Percentiles rank a stretch among this genome's conserved stretches.
Evolutionary conservation across 1,140 invertebrate genomes (phyloP).

Genomic region (Protaetia brevitarsis): DNA sequence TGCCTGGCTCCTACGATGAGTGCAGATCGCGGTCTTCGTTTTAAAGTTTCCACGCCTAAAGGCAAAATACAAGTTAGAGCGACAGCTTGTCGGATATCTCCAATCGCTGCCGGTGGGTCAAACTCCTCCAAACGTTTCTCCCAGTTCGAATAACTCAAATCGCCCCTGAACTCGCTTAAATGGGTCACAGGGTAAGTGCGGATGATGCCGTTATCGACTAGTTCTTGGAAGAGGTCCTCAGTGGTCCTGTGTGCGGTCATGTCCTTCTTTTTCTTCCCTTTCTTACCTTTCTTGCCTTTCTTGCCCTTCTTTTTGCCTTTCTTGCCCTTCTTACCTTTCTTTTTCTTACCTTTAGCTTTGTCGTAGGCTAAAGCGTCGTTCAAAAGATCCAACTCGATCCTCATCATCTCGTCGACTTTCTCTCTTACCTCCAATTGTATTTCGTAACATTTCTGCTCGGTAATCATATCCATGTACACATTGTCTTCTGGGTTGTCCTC

Average conservation of each 20-base stretch:
- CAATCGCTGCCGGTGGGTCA: slow-evolving; percentile 55
- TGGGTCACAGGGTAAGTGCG: slow-evolving; percentile 59
- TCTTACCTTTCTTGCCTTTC: slow-evolving; percentile 67
- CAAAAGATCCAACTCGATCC: slow-evolving; percentile 54
- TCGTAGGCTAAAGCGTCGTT: slow-evolving; percentile 53
- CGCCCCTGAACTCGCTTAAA: slow-evolving; percentile 67
- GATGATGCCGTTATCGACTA: slow-evolving; percentile 73
- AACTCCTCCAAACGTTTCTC: slow-evolving; percentile 36
- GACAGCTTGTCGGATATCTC: slow-evolving; percentile 71
- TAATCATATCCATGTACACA: slow-evolving; percentile 53
- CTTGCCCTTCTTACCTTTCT: slow-evolving; percentile 59
- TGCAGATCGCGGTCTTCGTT: slow-evolving; percentile 67
- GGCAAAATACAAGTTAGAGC: slow-evolving; percentile 75
- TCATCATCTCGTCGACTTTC: slow-evolving; percentile 58
- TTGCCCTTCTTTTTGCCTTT: slow-evolving; percentile 53
- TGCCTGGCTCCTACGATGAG: slow-evolving; percentile 71
- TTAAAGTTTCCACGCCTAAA: slow-evolving; percentile 65
- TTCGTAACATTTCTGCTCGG: slow-evolving; percentile 52
- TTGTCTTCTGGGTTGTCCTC: slow-evolving; percentile 49
- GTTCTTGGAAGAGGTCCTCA: slow-evolving; percentile 76
- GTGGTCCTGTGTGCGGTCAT: slow-evolving; percentile 71
- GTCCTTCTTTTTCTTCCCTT: slow-evolving; percentile 64
- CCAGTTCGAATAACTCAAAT: slow-evolving; percentile 56
- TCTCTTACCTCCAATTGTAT: slow-evolving; percentile 55
- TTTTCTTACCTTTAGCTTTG: slow-evolving; percentile 40